Base-by-base conservation (phyloP, 2,797 vertebrate genomes). In the Denticeps clupeoides region DNA sequence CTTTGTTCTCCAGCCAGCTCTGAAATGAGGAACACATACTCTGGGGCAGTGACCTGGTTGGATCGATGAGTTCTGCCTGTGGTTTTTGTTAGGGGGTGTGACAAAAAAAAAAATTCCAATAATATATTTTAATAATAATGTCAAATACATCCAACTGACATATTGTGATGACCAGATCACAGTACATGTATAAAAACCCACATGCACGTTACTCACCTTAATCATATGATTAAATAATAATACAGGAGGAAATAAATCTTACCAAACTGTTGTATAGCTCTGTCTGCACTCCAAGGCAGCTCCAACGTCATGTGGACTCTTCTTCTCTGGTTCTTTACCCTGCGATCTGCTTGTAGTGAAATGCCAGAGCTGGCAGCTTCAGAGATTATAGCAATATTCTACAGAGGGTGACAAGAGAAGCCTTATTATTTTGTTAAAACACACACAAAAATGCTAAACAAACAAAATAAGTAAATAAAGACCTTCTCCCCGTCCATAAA, bases 401-500 rank as follows among this genome's bases (percentile, higher is more conserved):
- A 55, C 8, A 7, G 13, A 5, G 29, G 4, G 9, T 24, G 57
- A 43, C 24, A 27, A 21, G 4, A 26, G 31, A 29, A 2, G 2
- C 15, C 45, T 28, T n/a, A 7, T 4, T 3, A 3, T 19, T 19
- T 18, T 19, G 19, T 18, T 3, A 19, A 3, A 19, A 3, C 18
- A n/a, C 19, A 18, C 3, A 19, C 3, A 19, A 19, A 18, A 19
- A 19, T 18, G 19, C 18, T 19, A 18, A 19, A 19, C 18, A 19
- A 2, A 3, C 18, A 19, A 19, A 19, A 19, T 19, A 18, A 19
- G 18, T 3, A 19, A 19, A 19, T 50, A 21, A 22, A 13, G 33
- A 97, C 95, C 90, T 99, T 99, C 56, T 98, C 89, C 71, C 95
- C 95, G 56, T 95, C 89, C 95, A 99, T 99, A 73, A 99, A 99